These are phyloP conservation scores for Halocynthia roretzi DNA, from an alignment of 23 tunicate species.

Conservation along the genomic window DNA sequence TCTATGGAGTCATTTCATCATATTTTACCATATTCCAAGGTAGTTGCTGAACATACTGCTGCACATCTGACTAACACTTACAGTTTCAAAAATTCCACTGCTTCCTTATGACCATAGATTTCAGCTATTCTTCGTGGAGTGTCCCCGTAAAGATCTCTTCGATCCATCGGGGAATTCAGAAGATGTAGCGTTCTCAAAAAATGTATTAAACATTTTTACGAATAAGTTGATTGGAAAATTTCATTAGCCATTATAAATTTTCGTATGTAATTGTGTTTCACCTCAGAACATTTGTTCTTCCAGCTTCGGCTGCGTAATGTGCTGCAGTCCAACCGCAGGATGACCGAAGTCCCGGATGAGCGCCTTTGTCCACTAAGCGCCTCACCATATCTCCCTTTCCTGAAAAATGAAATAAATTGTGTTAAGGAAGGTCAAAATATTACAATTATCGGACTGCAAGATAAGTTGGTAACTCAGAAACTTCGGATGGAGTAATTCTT, in stretches of 20 bases:
- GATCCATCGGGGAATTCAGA: slow-evolving; percentile 80
- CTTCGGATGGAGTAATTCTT: neutral
- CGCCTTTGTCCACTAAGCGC: slow-evolving; percentile 71
- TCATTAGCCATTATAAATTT: neutral
- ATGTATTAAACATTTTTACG: neutral
- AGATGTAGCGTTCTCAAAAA: slow-evolving; percentile 56
- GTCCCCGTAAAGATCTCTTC: slow-evolving; percentile 77
- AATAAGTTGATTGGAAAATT: neutral
- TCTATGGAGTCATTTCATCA: too few relatives aligned
- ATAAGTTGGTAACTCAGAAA: neutral
- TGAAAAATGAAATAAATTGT: neutral
- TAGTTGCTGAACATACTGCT: too few relatives aligned
- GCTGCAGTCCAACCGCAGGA: slow-evolving; percentile 91
- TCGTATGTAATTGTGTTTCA: neutral
- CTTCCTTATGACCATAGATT: slow-evolving; percentile 74
- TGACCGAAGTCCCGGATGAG: slow-evolving; percentile 82
- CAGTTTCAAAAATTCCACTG: slow-evolving; percentile 54
- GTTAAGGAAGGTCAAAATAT: neutral
- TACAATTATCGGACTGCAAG: neutral
- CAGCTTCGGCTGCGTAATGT: slow-evolving; percentile 89
- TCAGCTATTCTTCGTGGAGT: slow-evolving; percentile 71
- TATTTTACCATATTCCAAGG: too few relatives aligned
- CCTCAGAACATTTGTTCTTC: slow-evolving; percentile 75
- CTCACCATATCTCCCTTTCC: slow-evolving; percentile 78
- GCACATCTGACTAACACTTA: slow-evolving; percentile 15